A percentile compares a stretch with the other conserved stretches of the same genome.
Conservation (phyloP, 2,888 invertebrate genomes). For the Ashinkailepas kermadecensis region DNA sequence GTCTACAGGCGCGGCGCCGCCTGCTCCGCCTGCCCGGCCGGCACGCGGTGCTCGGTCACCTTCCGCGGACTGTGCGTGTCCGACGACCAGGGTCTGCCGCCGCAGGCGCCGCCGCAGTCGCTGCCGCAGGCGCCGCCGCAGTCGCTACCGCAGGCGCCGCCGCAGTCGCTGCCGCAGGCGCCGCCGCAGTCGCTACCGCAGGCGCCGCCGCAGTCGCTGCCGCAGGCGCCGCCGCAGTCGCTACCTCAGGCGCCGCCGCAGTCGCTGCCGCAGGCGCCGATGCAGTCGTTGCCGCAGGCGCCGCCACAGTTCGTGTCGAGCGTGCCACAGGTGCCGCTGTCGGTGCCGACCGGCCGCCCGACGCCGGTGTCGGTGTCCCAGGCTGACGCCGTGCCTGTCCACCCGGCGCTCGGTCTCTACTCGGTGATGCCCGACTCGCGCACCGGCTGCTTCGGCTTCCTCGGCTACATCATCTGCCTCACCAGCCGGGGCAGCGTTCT, state of each 20-base stretch:
- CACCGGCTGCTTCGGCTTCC: not conserved
- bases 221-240: not conserved
- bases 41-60: slow-evolving; percentile 37
- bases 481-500: not conserved
- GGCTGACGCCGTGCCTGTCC: not conserved
- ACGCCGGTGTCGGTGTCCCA: not conserved
- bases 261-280: not conserved
- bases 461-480: not conserved
- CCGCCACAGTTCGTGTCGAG: no score
- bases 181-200: not conserved
- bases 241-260: not conserved
- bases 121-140: not conserved
- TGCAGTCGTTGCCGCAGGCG: not conserved
- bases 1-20: slow-evolving; percentile 39
- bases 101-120: not conserved
- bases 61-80: slow-evolving; percentile 38
- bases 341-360: not conserved
- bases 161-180: not conserved
- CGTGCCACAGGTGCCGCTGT: not conserved
- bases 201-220: not conserved
- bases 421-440: not conserved
- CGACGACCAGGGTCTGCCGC: not conserved
- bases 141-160: not conserved
- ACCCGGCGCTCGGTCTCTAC: not conserved
- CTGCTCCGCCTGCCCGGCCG: slow-evolving; percentile 38